Base-by-base conservation (phyloP, 2,797 vertebrate genomes). In the Craterocephalus amniculus region DNA sequence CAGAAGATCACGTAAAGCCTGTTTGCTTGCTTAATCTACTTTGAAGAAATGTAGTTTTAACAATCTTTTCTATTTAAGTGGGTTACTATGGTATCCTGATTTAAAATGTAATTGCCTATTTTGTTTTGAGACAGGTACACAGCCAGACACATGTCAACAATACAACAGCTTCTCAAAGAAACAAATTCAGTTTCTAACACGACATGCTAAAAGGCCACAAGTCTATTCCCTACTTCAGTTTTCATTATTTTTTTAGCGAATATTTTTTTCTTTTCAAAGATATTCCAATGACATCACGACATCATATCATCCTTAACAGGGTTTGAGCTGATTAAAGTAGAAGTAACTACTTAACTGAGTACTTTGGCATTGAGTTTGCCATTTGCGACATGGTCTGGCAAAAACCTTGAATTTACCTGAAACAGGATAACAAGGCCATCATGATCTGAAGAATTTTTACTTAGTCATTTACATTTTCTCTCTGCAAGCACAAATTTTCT, bases 141-240 rank as follows among this genome's bases (percentile, higher is more conserved):
- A 48, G 43, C n/a, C 26, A 1, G 14, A 56, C 52, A 38, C n/a
- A 29, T 52, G 64, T 43, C 36, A 43, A 51, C 55, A 31, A 57
- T 65, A 32, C 35, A 68, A n/a, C 9, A 51, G 58, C n/a, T 49
- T 65, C 54, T 34, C 36, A 29, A 54, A 31, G 29, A 31, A 31
- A 66, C 20, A 51, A 22, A 56, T 67, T 73, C 55, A 4, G 45
- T 70, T 80, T 68, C 32, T 34, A 34, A 34, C 32, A 34, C 9
- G 2, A 34, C 9, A 34, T 34, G 10, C 32, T 20, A 59, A 67
- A 65, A 3, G 20, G 45, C 22, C 55, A 34, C 29, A 18, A 52
- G 34, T 70, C 70, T n/a, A 74, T 52, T 72, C 78, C 76, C 43
- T 45, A 18, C 20, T n/a, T n/a, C 43, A n/a, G 20, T n/a, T 20